Evolutionary conservation across 2,113 vertebrate genomes (phyloP).

Genomic region (Mesitornis unicolor): DNA sequence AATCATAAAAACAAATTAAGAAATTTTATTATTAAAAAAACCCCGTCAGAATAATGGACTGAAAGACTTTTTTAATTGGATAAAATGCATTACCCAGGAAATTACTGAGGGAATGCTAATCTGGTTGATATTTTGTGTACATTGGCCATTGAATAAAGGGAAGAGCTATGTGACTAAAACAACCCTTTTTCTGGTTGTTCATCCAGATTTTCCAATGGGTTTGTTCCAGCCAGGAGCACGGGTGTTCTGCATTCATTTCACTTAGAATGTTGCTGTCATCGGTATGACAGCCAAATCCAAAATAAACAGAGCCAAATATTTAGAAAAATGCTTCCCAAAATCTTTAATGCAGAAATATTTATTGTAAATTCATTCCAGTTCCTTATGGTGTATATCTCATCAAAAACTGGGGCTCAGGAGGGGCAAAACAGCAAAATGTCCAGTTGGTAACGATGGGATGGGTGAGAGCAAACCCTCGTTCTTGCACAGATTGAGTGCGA

Average conservation of each 20-base stretch:
- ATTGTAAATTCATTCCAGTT: not conserved
- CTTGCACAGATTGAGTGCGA: not conserved
- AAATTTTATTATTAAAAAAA: not conserved
- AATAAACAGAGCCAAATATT: not conserved
- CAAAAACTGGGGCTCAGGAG: not conserved
- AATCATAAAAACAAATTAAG: not conserved
- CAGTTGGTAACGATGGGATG: not conserved
- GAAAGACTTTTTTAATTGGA: not conserved
- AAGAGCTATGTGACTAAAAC: not conserved
- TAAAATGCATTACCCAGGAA: not conserved
- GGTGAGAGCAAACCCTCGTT: not conserved
- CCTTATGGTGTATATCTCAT: not conserved
- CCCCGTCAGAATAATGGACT: not conserved
- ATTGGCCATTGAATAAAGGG: not conserved
- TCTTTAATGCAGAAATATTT: not conserved
- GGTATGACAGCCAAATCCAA: not conserved
- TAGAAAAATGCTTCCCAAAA: not conserved
- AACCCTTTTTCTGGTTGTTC: not conserved
- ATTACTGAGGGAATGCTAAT: not conserved
- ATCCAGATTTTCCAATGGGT: not conserved
- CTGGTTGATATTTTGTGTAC: not conserved
- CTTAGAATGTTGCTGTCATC: not conserved
- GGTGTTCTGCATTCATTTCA: not conserved
- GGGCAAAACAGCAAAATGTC: not conserved
- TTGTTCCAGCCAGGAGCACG: not conserved